Evolutionary conservation across 2,113 vertebrate genomes (phyloP).

Genomic region (Dasyprocta punctata): DNA sequence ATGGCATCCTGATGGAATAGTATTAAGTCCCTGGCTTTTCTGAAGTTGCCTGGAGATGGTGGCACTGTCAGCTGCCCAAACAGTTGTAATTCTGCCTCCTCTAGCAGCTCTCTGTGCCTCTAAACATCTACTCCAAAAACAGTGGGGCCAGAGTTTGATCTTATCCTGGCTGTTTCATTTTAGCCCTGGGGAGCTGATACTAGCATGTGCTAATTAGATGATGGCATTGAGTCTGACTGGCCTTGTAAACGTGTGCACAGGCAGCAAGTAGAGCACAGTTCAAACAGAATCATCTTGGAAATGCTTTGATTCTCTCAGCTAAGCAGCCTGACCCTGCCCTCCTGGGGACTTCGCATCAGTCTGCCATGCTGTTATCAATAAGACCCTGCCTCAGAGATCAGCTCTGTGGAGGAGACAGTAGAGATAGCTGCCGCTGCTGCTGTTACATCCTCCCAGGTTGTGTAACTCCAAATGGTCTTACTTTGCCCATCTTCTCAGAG

Average conservation of each 20-base stretch:
- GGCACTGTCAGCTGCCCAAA: background rate
- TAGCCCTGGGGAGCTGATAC: slow-evolving; percentile 47
- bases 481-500: slow-evolving; percentile 33
- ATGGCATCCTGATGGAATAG: slow-evolving; percentile 1
- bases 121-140: slow-evolving; percentile 43
- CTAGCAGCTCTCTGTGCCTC: background rate
- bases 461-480: slow-evolving; percentile 22
- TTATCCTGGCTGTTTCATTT: slow-evolving; percentile 58
- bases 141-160: slow-evolving; percentile 60
- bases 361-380: background rate
- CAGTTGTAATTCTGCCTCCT: slow-evolving; percentile 43
- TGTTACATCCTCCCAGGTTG: background rate
- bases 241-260: slow-evolving; percentile 56
- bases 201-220: slow-evolving; percentile 72
- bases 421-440: background rate
- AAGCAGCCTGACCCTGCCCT: slow-evolving; percentile 47
- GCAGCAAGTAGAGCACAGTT: slow-evolving; percentile 58
- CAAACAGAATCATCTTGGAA: slow-evolving; percentile 68
- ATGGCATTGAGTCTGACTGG: slow-evolving; percentile 36
- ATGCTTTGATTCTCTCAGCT: slow-evolving; percentile 74
- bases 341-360: slow-evolving; percentile 48
- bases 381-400: background rate
- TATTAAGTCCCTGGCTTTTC: background rate
- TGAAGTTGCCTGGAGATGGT: background rate
- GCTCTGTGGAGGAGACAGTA: background rate